Percentiles rank a stretch among this genome's conserved stretches.
Evolutionary conservation across 2,113 vertebrate genomes (phyloP).

Genomic region (Leiothrix lutea): DNA sequence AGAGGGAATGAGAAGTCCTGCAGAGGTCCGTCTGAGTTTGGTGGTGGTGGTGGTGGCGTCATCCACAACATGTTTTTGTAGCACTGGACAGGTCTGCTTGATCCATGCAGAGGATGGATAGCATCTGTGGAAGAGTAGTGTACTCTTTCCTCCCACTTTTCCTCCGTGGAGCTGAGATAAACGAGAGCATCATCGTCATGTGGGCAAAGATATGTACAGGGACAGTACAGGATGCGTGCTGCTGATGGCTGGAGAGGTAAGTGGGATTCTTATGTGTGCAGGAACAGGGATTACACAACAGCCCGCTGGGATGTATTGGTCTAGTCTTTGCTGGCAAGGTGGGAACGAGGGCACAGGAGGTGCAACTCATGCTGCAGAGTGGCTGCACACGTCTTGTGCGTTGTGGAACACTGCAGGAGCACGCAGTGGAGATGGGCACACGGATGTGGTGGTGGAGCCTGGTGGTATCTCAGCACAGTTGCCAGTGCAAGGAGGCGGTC

Average conservation of each 20-base stretch:
- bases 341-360: accelerated
- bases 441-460: accelerated
- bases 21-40: not conserved
- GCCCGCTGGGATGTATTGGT: accelerated
- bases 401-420: accelerated
- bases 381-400: accelerated
- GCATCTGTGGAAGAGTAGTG: not conserved
- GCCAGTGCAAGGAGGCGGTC: accelerated
- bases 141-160: not conserved
- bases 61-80: accelerated
- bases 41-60: not conserved
- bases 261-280: accelerated
- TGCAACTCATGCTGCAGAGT: accelerated
- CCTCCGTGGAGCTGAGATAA: not conserved
- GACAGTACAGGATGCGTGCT: accelerated
- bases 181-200: accelerated
- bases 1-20: not conserved
- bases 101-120: accelerated
- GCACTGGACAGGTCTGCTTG: accelerated
- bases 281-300: not conserved
- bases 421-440: accelerated
- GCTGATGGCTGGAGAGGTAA: not conserved
- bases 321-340: not conserved
- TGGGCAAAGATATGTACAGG: not conserved
- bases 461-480: not conserved